Percentiles rank a stretch among this genome's conserved stretches.
Conservation (phyloP, 2,797 vertebrate species). For the Anas bahamensis region DNA sequence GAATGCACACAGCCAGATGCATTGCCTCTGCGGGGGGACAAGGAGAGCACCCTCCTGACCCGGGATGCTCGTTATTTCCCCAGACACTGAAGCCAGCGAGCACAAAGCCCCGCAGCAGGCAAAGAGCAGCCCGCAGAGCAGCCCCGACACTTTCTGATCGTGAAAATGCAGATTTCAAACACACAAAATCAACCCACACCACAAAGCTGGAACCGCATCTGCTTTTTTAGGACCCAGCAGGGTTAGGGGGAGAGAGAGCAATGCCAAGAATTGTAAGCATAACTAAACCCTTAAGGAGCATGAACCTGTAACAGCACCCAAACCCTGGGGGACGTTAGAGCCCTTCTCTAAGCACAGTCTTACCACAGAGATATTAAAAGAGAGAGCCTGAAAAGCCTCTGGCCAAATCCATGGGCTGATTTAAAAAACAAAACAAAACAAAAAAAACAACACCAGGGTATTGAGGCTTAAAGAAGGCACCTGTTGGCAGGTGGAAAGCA, state of each 20-base stretch:
- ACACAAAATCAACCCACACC: background rate
- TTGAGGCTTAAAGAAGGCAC: background rate
- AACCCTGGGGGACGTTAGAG: background rate
- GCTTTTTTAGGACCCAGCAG: background rate
- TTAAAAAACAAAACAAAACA: background rate
- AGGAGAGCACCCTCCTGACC: background rate
- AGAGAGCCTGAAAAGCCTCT: background rate
- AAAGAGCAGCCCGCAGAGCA: background rate
- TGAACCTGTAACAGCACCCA: background rate
- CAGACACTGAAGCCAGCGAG: background rate
- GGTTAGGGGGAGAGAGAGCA: background rate
- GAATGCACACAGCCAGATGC: background rate
- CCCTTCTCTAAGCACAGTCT: background rate
- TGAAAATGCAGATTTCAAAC: background rate
- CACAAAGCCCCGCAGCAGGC: background rate
- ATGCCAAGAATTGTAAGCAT: background rate
- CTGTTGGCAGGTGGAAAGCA: background rate
- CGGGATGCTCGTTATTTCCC: rapidly evolving
- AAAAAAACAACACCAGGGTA: rapidly evolving
- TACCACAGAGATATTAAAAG: background rate
- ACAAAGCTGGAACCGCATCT: background rate
- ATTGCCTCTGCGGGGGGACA: background rate
- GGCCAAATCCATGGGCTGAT: background rate
- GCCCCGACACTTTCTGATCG: background rate
- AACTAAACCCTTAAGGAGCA: background rate